Evolutionary conservation across 1,140 invertebrate genomes (phyloP), one percentile per base, ranked within the genome.

Genomic region (Drosophila asahinai): DNA sequence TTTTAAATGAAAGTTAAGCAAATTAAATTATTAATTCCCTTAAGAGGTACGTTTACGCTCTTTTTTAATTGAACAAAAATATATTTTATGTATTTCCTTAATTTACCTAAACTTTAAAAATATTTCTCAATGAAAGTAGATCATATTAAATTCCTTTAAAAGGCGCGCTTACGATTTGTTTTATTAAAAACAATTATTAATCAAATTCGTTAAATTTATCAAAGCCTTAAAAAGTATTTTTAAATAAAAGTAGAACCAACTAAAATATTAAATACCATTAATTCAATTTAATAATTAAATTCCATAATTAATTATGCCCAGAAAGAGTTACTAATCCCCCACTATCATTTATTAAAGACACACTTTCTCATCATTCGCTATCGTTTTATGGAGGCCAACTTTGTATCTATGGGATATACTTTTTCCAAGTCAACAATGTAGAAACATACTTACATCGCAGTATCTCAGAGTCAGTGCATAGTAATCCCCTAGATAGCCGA

Each of bases 401-500:
- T 73, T 38, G 19, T 51, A n/a, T 5, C 27, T 17, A 7, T n/a
- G 3, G 5, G 17, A 42, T 30, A 42, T 1, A 15, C 17, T 9
- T 55, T 5, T 27, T 8, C 11, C 19, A 9, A 15, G 7, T 7
- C 27, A 59, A 22, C 15, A 25, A 47, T 27, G 11, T n/a, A 14
- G 38, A 27, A 60, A 64, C 5, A 2, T 27, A 89, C 84, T 86
- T 66, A 90, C 86, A 64, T 38, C 27, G 48, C 62, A 45, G 17
- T 83, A 91, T 11, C 33, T 54, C 40, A 90, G 42, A 19, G 67
- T 72, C 11, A 90, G 42, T 30, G 43, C 55, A 75, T 91, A 92
- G 71, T 92, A 92, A 60, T 92, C 87, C 25, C 91, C 91, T 8
- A 92, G 75, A 76, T 89, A 92, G 2, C 91, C 91, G 19, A 81